Evolutionary conservation across 2,888 invertebrate genomes (phyloP), one percentile per base, ranked within the genome.

Genomic region (Dusona sp.): DNA sequence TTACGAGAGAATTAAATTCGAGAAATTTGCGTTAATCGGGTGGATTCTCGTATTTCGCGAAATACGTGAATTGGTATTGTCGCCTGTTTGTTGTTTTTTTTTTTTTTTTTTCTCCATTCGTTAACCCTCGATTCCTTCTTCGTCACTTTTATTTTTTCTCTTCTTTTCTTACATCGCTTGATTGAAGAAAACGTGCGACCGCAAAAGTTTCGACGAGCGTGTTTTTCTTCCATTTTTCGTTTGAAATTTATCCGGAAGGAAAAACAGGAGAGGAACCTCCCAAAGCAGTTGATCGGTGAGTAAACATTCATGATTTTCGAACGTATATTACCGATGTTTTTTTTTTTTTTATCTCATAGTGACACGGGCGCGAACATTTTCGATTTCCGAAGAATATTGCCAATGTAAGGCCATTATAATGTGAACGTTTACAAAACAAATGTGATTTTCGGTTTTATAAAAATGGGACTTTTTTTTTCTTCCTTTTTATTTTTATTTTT

Each of bases 11-110:
- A 67, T 9, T 25, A 25, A 42, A 13, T 29, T 64, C n/a, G 45
- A 65, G 3, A 65, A 45, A 54, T 78, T 67, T 25, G 33, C 67
- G 54, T 78, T 51, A 38, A 38, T 25, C 78, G 78, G 67, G 67
- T 68, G 22, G 54, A 78, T 61, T 29, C 0, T 36, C 45, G 48
- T 72, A 7, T 16, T 65, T 48, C 48, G 25, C 74, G 38, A 57
- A n/a, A 33, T 16, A 65, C 77, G 48, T 22, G 13, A 61, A n/a
- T 42, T n/a, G 11, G 22, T 74, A 11, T 64, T 13, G 42, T 29
- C n/a, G 29, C 75, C 61, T 64, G 61, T 42, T 38, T 29, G 33
- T 78, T 67, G 22, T 51, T 54, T 36, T 16, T 7, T 22, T 19
- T 29, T 11, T 22, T 38, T 54, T 48, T 48, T 77, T 77, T 48